A percentile compares a stretch with the other conserved stretches of the same genome.
Conservation (phyloP, 2,797 vertebrate species). For the Zalophus californianus region DNA sequence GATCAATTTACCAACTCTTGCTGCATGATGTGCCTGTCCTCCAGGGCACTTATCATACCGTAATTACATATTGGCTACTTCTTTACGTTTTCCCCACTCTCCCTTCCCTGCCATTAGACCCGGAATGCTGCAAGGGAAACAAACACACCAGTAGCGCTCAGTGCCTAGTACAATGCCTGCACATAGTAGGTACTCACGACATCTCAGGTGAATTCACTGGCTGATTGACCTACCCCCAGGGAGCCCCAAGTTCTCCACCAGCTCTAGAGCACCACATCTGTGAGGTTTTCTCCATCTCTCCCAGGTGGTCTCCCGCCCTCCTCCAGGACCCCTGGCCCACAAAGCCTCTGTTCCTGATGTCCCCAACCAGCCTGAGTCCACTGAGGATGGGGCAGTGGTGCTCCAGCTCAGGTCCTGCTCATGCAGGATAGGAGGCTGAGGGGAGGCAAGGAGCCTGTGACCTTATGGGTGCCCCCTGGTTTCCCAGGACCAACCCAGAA, state of each 20-base stretch:
- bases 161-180: background rate
- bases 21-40: fast-evolving
- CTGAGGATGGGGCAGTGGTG: fast-evolving
- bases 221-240: background rate
- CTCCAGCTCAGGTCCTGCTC: background rate
- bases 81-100: background rate
- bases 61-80: background rate
- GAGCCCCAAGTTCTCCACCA: background rate
- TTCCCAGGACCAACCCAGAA: background rate
- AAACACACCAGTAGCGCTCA: fast-evolving
- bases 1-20: background rate
- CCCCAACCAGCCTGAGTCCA: background rate
- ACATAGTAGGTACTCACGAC: background rate
- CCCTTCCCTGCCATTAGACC: background rate
- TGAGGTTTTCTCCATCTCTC: background rate
- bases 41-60: no score
- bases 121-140: background rate
- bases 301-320: background rate
- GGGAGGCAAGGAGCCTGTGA: background rate
- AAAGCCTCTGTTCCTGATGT: background rate
- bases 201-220: background rate
- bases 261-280: background rate
- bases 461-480: background rate
- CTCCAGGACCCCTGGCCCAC: background rate
- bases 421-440: background rate